phyloP scores from a whole-genome alignment of 2,113 vertebrate species.

The Gallinago jamesoni region DNA sequence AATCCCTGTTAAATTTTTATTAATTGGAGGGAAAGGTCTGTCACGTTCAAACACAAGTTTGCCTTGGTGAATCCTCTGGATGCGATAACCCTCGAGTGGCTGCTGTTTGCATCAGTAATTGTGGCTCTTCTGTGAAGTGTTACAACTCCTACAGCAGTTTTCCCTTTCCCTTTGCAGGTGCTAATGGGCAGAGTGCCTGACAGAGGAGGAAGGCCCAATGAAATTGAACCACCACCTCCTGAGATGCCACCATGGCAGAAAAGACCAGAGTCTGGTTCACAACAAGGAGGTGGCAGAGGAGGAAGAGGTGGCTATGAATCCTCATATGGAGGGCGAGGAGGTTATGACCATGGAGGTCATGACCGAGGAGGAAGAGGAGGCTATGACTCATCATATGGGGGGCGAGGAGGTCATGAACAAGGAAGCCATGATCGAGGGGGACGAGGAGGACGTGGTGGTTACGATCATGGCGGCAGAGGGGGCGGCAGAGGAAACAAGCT shows the following conservation, averaged over 20 bases:
- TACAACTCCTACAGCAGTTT: background rate
- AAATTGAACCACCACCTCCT: slow-evolving; percentile 95
- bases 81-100: background rate
- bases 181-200: slow-evolving; percentile 97
- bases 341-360: slow-evolving; percentile 65
- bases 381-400: slow-evolving; percentile 84
- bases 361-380: slow-evolving; percentile 78
- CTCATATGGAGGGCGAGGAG: slow-evolving; percentile 67
- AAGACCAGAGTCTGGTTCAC: slow-evolving; percentile 88
- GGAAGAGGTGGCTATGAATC: slow-evolving; percentile 79
- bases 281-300: slow-evolving; percentile 82
- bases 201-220: slow-evolving; percentile 94
- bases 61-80: background rate
- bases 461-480: slow-evolving; percentile 79
- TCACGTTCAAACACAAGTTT: background rate
- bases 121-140: background rate
- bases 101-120: background rate
- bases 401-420: slow-evolving; percentile 84
- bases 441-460: slow-evolving; percentile 81
- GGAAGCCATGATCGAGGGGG: slow-evolving; percentile 73
- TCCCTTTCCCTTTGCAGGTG: slow-evolving; percentile 76
- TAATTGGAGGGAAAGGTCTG: background rate
- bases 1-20: background rate
- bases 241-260: slow-evolving; percentile 99
- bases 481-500: slow-evolving; percentile 84